Evolutionary conservation across 2,113 vertebrate genomes (phyloP).

Genomic region (Channa argus): DNA sequence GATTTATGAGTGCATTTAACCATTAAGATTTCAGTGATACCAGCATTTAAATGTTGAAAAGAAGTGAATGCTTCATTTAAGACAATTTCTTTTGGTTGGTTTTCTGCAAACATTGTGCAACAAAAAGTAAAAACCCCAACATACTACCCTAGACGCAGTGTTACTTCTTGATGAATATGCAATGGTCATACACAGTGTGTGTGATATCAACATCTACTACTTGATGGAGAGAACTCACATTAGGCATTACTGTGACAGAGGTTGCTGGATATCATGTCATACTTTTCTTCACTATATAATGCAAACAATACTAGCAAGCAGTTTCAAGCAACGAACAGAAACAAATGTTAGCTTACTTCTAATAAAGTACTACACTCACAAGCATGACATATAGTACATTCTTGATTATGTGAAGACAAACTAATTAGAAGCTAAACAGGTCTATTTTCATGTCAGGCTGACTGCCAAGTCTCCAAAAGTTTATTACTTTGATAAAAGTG

Average conservation of each 20-base stretch:
- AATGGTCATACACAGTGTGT: slow-evolving; percentile 4
- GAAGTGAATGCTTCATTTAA: slow-evolving; percentile 49
- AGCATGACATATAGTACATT: slow-evolving; percentile 9
- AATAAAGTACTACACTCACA: neutral
- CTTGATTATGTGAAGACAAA: slow-evolving; percentile 23
- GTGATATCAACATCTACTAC: slow-evolving; percentile 2
- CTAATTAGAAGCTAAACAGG: slow-evolving; percentile 7
- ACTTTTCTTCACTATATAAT: slow-evolving; percentile 8
- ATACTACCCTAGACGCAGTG: slow-evolving; percentile 16
- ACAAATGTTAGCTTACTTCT: slow-evolving; percentile 4
- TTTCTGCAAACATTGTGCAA: slow-evolving; percentile 35
- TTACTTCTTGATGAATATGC: slow-evolving; percentile 3
- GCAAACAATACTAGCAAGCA: slow-evolving; percentile 5
- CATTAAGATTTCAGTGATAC: slow-evolving; percentile 21
- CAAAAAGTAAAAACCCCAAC: slow-evolving; percentile 3
- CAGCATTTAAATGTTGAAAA: slow-evolving; percentile 47
- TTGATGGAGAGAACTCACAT: slow-evolving; percentile 17
- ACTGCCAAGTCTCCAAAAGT: neutral
- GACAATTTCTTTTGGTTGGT: slow-evolving; percentile 19
- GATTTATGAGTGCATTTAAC: neutral
- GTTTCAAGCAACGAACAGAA: slow-evolving; percentile 17
- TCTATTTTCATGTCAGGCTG: slow-evolving; percentile 12
- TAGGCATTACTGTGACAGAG: slow-evolving; percentile 7
- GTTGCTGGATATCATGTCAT: neutral
- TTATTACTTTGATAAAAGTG: slow-evolving; percentile 28